A percentile compares a stretch with the other conserved stretches of the same genome.
phyloP scores from a whole-genome alignment of 2,797 vertebrate species.

The Falco concolor region DNA sequence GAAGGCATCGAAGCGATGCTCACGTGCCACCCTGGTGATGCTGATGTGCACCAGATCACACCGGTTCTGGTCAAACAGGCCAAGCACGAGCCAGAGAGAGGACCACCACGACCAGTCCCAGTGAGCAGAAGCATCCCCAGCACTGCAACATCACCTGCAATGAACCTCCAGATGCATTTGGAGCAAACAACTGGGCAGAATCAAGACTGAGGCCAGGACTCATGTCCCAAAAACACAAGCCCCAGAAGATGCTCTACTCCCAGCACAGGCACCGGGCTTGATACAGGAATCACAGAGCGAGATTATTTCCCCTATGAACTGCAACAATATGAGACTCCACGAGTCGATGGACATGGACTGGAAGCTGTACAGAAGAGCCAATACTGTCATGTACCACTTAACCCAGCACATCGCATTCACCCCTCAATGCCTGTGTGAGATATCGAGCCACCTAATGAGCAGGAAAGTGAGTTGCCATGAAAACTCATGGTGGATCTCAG shows the following conservation, averaged over 20 bases:
- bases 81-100: neutral
- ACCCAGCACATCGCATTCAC: accelerated
- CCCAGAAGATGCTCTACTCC: neutral
- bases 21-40: too few species aligned
- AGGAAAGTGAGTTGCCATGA: accelerated
- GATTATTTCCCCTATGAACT: neutral
- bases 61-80: accelerated
- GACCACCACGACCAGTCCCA: neutral
- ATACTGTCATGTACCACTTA: neutral
- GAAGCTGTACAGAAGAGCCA: accelerated
- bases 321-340: neutral
- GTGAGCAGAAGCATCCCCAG: neutral
- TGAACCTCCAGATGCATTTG: accelerated
- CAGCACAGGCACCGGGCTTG: neutral
- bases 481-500: neutral
- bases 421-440: accelerated
- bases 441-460: neutral
- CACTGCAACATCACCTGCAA: neutral
- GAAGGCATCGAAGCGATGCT: neutral
- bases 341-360: accelerated
- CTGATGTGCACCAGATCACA: neutral
- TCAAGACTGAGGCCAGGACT: neutral
- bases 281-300: accelerated
- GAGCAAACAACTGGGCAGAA: accelerated
- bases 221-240: neutral